Evolutionary conservation across 2,888 invertebrate species (phyloP), one percentile per base, ranked within the genome.

Genomic region (Diaprepes abbreviatus): DNA sequence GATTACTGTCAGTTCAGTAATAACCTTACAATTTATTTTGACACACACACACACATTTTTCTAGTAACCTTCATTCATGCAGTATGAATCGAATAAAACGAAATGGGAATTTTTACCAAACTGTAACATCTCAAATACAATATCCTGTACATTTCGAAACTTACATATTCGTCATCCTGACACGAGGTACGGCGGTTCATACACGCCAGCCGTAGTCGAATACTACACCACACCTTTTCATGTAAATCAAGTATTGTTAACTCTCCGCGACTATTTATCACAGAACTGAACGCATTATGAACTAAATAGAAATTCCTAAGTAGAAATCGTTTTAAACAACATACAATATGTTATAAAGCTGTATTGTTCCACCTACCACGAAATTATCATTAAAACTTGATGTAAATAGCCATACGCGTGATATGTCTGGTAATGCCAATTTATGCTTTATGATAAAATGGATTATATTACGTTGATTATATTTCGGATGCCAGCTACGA

Each of bases 181-280:
- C 24, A 24, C 5, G 5, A 24, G n/a, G n/a, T n/a, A n/a, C n/a
- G n/a, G n/a, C n/a, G n/a, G n/a, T 24, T 9, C 16, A 16, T 17
- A 16, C 17, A 40, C 16, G 16, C 14, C 12, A 28, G 48, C 48
- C 48, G 9, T 28, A 50, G 21, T 50, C 48, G 31, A 6, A 24
- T 10, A 31, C 2, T 3, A 17, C 24, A 24, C 48, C 28, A 50
- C 48, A 50, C 48, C 48, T 50, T 28, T 50, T 28, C 31, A 67
- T 67, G 55, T 62, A 67, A 67, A 67, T 55, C 31, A 45, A 57
- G 55, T 33, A 67, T 62, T 67, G 67, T 67, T 38, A 50, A 43
- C 59, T 67, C 62, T 62, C 52, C 54, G 50, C 54, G 19, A 19
- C 45, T 28, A 62, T 67, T 65, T 67, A 67, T 67, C 62, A 50